phyloP scores from a whole-genome alignment of 2,797 vertebrate genomes.

The Fratercula arctica region DNA sequence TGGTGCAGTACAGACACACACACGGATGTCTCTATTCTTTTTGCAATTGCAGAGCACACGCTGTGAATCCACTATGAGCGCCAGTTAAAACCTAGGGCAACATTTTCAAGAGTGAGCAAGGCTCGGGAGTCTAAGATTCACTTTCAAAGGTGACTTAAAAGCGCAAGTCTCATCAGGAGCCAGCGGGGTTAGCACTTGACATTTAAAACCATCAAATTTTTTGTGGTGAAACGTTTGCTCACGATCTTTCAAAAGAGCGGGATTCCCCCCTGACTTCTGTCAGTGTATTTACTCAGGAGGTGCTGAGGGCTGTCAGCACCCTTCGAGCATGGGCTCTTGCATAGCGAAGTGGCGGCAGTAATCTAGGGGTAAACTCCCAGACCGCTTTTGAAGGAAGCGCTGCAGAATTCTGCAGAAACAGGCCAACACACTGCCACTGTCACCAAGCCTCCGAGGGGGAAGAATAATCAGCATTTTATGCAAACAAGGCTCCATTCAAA shows the following conservation, averaged over 20 bases:
- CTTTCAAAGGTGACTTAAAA: neutral
- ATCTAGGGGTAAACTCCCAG: neutral
- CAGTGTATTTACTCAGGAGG: neutral
- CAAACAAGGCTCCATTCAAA: neutral
- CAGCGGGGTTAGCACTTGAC: neutral
- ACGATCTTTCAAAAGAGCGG: neutral
- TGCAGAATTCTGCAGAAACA: neutral
- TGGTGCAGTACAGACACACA: slow-evolving; percentile 60
- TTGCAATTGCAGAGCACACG: neutral
- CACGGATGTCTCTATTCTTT: slow-evolving; percentile 56
- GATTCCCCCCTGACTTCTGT: neutral
- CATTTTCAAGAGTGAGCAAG: neutral
- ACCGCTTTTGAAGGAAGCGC: neutral
- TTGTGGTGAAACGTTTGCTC: neutral
- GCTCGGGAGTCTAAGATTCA: neutral
- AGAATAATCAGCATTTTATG: neutral
- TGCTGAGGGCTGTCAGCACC: neutral
- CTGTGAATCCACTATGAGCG: slow-evolving; percentile 30
- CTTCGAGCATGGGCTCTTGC: neutral
- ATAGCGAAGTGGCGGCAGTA: neutral
- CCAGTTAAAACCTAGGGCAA: neutral
- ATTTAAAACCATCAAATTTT: neutral
- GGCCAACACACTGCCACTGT: neutral
- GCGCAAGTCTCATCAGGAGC: neutral
- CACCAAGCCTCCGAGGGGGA: neutral